Percentiles rank a stretch among this genome's conserved stretches.
Conservation (phyloP, 23 tunicate species). For the Aplidium turbinatum region DNA sequence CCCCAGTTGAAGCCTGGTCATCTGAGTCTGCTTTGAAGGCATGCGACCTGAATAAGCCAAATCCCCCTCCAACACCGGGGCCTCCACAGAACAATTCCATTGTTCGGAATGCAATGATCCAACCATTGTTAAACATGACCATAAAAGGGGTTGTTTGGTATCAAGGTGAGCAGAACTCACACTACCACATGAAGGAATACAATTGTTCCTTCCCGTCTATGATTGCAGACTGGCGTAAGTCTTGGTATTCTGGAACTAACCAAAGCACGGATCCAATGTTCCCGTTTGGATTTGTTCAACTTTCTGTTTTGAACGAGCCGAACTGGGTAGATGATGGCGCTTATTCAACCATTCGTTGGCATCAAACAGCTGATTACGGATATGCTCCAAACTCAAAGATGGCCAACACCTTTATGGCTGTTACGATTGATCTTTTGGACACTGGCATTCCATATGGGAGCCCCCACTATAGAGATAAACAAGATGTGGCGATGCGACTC, state of each 20-base stretch:
- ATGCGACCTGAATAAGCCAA: slow-evolving; percentile 48
- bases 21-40: slow-evolving; percentile 35
- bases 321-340: slow-evolving; percentile 22
- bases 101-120: slow-evolving; percentile 84
- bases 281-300: slow-evolving; percentile 51
- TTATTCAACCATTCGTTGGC: slow-evolving; percentile 62
- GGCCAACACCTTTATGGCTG: slow-evolving; percentile 86
- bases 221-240: slow-evolving; percentile 71
- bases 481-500: slow-evolving; percentile 65
- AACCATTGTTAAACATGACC: slow-evolving; percentile 83
- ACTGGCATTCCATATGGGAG: slow-evolving; percentile 46
- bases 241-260: slow-evolving; percentile 62
- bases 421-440: slow-evolving; percentile 76
- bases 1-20: slow-evolving; percentile 84
- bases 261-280: slow-evolving; percentile 30
- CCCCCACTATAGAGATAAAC: slow-evolving; percentile 74
- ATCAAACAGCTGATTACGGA: slow-evolving; percentile 83
- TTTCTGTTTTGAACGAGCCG: slow-evolving; percentile 36
- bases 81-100: slow-evolving; percentile 53
- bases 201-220: slow-evolving; percentile 78
- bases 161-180: slow-evolving; percentile 53
- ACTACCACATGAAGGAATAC: slow-evolving; percentile 54
- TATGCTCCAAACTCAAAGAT: slow-evolving; percentile 66
- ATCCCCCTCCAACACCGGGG: slow-evolving; percentile 11
- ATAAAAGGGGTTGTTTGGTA: slow-evolving; percentile 86